Conservation (phyloP, 2,888 invertebrate genomes). For the Clunio marinus region DNA sequence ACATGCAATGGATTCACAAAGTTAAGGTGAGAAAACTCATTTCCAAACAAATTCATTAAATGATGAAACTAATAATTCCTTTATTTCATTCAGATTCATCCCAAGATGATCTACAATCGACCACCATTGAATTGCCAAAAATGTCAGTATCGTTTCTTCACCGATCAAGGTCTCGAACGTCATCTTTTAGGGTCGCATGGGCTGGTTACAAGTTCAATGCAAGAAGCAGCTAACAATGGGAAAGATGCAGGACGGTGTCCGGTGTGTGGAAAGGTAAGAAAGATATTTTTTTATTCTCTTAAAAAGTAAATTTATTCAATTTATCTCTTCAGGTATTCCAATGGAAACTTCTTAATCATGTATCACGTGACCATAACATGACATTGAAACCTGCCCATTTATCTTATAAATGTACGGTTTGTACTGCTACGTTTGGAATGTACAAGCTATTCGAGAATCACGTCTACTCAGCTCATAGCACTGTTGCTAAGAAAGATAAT, state of each 20-base stretch:
- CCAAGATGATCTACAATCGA: conserved; percentile 91
- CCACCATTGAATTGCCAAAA: conserved; percentile 94
- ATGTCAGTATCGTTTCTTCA: conserved; percentile 94
- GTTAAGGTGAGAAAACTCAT: conserved; percentile 68
- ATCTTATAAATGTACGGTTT: conserved; percentile 92
- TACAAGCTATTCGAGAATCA: conserved; percentile 93
- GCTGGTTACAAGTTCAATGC: conserved; percentile 92
- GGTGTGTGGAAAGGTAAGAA: conserved; percentile 82
- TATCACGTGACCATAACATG: conserved; percentile 86
- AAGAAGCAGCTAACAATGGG: conserved; percentile 90
- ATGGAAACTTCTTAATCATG: conserved; percentile 88
- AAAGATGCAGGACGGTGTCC: conserved; percentile 93
- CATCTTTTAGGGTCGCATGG: conserved; percentile 93
- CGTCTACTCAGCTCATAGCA: conserved; percentile 88
- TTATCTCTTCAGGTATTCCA: conserved; percentile 70
- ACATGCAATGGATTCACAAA: conserved; percentile 98
- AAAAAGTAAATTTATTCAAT: conserved; percentile 6
- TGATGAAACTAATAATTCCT: background rate
- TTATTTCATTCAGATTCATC: conserved; percentile 63
- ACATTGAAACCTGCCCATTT: conserved; percentile 88
- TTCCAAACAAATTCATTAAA: too few relatives aligned
- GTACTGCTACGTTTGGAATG: conserved; percentile 91
- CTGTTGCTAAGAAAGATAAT: conserved; percentile 72
- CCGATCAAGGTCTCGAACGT: conserved; percentile 92
- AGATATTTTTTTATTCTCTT: conserved; percentile 15